Percentiles rank a stretch among this genome's conserved stretches.
Conservation (phyloP, 2,797 vertebrate genomes). For the Hyperoplus immaculatus region DNA sequence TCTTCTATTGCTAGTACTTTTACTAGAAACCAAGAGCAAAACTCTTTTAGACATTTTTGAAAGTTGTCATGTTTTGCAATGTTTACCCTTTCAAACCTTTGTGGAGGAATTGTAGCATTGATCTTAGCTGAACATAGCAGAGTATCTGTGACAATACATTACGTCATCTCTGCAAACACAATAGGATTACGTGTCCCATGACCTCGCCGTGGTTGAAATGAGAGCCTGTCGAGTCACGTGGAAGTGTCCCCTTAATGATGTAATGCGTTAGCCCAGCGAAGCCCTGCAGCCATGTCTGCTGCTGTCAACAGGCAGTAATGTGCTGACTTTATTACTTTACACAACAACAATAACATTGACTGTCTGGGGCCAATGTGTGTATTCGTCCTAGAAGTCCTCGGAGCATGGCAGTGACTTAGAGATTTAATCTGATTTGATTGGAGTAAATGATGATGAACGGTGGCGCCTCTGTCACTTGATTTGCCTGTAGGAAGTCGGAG, state of each 20-base stretch:
- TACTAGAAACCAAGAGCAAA: too few relatives aligned
- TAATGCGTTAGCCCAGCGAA: slow-evolving; percentile 12
- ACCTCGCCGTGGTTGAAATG: background rate
- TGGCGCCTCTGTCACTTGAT: background rate
- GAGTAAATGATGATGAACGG: slow-evolving; percentile 17
- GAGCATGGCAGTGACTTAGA: background rate
- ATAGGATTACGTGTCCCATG: background rate
- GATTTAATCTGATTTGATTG: slow-evolving; percentile 17
- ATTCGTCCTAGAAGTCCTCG: slow-evolving; percentile 9
- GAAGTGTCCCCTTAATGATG: slow-evolving; percentile 18
- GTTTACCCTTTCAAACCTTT: background rate
- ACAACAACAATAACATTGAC: slow-evolving; percentile 8
- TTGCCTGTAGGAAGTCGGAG: slow-evolving; percentile 34
- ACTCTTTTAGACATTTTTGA: too few relatives aligned
- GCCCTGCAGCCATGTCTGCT: slow-evolving; percentile 58
- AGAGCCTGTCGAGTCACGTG: slow-evolving; percentile 39
- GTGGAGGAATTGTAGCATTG: background rate
- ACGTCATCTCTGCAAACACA: background rate
- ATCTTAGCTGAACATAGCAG: background rate
- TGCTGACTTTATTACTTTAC: slow-evolving; percentile 42
- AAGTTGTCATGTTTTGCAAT: background rate
- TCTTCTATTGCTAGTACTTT: background rate
- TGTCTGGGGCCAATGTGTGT: background rate
- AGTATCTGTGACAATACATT: background rate
- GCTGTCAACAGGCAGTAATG: slow-evolving; percentile 45